Percentiles rank a stretch among this genome's conserved stretches.
These are phyloP conservation scores for Whitmania pigra DNA, from an alignment of 1,140 invertebrate species.

Conservation along the genomic window DNA sequence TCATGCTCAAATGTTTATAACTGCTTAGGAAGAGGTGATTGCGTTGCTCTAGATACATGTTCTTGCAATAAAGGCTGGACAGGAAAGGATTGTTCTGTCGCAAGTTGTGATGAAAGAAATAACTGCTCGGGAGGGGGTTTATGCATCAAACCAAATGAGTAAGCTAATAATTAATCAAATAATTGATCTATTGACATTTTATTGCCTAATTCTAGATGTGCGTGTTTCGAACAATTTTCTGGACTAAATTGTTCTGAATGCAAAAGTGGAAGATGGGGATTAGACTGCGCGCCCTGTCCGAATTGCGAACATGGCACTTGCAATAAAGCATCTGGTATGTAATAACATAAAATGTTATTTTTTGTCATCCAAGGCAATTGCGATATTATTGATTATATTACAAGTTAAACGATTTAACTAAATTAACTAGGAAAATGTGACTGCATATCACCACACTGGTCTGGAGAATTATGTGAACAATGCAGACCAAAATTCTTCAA, in stretches of 20 bases:
- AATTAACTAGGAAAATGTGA: constrained; percentile 25
- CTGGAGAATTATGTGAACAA: constrained; percentile 27
- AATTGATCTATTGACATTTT: background rate
- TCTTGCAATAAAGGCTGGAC: constrained; percentile 13
- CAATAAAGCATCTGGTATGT: constrained; percentile 20
- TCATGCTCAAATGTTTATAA: constrained; percentile 15
- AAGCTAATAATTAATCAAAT: background rate
- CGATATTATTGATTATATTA: constrained; percentile 16
- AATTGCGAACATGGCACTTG: constrained; percentile 23
- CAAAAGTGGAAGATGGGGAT: constrained; percentile 24
- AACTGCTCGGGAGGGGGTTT: constrained; percentile 26
- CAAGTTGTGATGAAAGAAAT: constrained; percentile 22
- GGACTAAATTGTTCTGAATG: constrained; percentile 27
- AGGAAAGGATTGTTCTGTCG: constrained; percentile 11
- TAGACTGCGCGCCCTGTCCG: constrained; percentile 26
- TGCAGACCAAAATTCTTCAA: constrained; percentile 28
- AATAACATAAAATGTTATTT: background rate
- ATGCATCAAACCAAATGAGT: constrained; percentile 25
- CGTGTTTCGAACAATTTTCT: constrained; percentile 21
- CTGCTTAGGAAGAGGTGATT: constrained; percentile 14
- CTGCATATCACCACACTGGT: constrained; percentile 26
- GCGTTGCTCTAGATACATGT: constrained; percentile 21
- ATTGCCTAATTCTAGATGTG: constrained; percentile 18
- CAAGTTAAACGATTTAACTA: background rate
- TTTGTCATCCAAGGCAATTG: background rate